Evolutionary conservation across 2,113 vertebrate genomes (phyloP).

Genomic region (Myiopsitta monachus): DNA sequence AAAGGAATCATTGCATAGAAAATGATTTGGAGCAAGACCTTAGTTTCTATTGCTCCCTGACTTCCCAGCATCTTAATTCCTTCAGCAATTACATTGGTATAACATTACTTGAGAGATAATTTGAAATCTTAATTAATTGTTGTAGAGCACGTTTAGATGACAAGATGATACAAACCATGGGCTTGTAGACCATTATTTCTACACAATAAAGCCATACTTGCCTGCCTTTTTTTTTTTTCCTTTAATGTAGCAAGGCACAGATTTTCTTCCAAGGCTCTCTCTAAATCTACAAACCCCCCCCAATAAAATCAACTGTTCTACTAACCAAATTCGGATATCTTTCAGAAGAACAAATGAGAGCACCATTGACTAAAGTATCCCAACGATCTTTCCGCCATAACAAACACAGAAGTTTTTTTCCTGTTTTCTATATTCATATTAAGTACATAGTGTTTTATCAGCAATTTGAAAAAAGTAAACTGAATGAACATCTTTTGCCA

Average conservation of each 20-base stretch:
- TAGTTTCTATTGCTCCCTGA: background rate
- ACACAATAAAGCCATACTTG: background rate
- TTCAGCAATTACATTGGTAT: background rate
- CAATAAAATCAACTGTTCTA: slow-evolving; percentile 19
- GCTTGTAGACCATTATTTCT: background rate
- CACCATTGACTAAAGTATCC: background rate
- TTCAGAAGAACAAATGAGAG: slow-evolving; percentile 11
- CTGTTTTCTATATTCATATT: background rate
- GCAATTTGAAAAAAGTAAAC: background rate
- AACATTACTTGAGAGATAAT: background rate
- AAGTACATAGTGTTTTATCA: background rate
- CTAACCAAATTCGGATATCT: background rate
- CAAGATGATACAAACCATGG: background rate
- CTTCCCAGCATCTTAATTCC: background rate
- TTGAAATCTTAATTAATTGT: background rate
- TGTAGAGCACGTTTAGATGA: background rate
- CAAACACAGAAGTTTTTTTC: background rate
- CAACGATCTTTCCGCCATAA: background rate
- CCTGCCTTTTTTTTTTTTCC: background rate
- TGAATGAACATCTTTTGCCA: background rate
- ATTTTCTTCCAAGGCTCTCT: background rate
- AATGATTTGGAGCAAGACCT: background rate
- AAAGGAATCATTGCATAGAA: background rate
- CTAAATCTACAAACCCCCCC: background rate
- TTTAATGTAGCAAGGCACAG: background rate